A percentile compares a stretch with the other conserved stretches of the same genome.
Conservation (phyloP, 2,113 vertebrate species). For the Amblyornis subalaris region DNA sequence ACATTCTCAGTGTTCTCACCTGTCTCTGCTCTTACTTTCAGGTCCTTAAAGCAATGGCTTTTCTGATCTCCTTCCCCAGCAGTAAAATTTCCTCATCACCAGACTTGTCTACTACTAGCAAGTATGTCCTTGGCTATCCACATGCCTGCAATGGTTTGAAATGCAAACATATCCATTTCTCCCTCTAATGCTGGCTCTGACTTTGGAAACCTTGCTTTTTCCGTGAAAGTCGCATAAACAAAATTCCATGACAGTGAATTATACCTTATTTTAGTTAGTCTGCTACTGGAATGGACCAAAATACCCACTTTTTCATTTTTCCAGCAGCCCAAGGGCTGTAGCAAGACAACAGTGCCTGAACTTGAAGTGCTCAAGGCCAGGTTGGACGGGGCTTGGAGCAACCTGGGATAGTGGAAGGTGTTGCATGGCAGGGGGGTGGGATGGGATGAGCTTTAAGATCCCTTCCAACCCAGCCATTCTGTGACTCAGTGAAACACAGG, state of each 20-base stretch:
- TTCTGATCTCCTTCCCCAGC: neutral
- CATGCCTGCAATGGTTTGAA: neutral
- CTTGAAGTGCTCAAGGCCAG: no score
- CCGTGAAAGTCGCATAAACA: neutral
- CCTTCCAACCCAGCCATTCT: neutral
- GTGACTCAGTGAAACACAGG: neutral
- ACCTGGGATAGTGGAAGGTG: neutral
- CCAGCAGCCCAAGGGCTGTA: neutral
- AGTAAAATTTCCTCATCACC: neutral
- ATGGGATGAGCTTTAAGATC: neutral
- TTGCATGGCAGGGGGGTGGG: neutral
- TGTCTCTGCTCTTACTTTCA: neutral
- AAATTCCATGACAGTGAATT: neutral
- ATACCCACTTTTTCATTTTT: neutral
- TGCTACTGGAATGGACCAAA: neutral
- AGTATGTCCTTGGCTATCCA: neutral
- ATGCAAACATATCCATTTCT: neutral
- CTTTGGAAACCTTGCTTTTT: neutral
- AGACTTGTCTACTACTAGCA: neutral
- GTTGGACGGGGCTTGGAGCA: fast-evolving
- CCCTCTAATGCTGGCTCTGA: neutral
- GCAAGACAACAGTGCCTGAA: neutral
- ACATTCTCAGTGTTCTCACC: neutral
- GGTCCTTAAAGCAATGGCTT: neutral
- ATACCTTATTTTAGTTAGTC: neutral